Evolutionary conservation across 2,797 vertebrate genomes (phyloP), one percentile per base, ranked within the genome.

Genomic region (Tenualosa thibaudeaui): DNA sequence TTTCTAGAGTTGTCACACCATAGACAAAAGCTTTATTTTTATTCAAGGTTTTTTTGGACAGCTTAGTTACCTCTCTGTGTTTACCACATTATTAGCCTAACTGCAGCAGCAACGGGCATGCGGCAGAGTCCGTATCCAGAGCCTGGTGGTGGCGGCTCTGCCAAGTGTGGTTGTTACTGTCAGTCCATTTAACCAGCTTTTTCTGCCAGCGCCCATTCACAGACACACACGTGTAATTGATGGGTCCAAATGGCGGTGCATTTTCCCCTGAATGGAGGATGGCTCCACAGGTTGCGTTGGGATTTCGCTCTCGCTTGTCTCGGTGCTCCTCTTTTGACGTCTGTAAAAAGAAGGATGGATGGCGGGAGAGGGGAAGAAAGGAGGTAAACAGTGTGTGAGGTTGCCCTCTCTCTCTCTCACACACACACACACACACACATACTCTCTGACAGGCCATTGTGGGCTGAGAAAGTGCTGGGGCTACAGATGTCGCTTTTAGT

Each of bases 401-500:
- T 43, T 58, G 71, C 46, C 15, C 82, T 19, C 17, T 15, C 17
- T 62, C 19, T 71, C 51, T 43, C 71, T 46, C 71, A 40, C 49
- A 31, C 60, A 65, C 60, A 65, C 60, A 65, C 60, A 75, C 68
- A 43, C 68, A 75, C 71, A 78, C 81, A 53, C 81, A 56, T 54
- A 83, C 82, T n/a, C 81, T 81, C 65, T 43, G 84, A 49, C 49
- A 40, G 31, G 22, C 82, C 83, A 9, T 53, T 71, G 58, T 46
- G 43, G 84, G 62, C 10, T 22, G 40, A 75, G 65, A 68, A 81
- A 83, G 60, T 6, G 83, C 84, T 82, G 82, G 82, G 54, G 58
- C 54, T 89, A 87, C 86, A 88, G 88, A 89, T 89, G 88, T 87
- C 87, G 71, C 81, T 82, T 87, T 90, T 90, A 90, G 88, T 91